phyloP scores from a whole-genome alignment of 1,140 invertebrate genomes.

The Drosophila bocqueti region DNA sequence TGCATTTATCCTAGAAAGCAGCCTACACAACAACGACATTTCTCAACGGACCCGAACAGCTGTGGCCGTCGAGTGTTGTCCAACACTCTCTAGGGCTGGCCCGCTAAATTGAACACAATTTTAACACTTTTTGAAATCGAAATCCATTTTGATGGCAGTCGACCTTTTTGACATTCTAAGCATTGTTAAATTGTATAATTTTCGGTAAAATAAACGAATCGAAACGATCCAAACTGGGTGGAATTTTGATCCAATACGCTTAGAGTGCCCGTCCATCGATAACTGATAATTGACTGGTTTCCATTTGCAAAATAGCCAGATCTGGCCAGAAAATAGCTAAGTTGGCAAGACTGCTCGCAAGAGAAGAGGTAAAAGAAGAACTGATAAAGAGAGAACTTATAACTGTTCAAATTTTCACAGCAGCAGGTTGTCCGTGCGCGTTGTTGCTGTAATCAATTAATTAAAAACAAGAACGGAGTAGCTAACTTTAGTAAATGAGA shows the following conservation, averaged over 20 bases:
- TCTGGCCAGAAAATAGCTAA: too few species aligned
- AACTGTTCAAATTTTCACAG: slow-evolving; percentile 21
- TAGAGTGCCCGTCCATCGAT: neutral
- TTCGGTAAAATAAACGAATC: neutral
- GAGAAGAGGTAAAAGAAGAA: too few species aligned
- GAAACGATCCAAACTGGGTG: too few species aligned
- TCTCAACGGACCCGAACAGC: slow-evolving; percentile 30
- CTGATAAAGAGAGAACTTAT: too few species aligned
- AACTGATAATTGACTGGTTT: neutral
- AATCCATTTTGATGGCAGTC: neutral
- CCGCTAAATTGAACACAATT: neutral
- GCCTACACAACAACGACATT: slow-evolving; percentile 50
- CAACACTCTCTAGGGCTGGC: slow-evolving; percentile 27
- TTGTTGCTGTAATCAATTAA: slow-evolving; percentile 49
- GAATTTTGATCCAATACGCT: too few species aligned
- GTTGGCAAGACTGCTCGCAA: too few species aligned
- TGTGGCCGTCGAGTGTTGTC: slow-evolving; percentile 12
- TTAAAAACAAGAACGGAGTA: slow-evolving; percentile 53
- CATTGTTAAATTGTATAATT: neutral
- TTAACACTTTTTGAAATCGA: neutral
- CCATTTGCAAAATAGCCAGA: too few species aligned
- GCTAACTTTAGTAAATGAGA: slow-evolving; percentile 37
- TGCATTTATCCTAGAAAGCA: slow-evolving; percentile 18
- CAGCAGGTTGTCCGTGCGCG: slow-evolving; percentile 21
- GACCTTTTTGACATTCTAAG: neutral